Base-by-base conservation (phyloP, 2,888 invertebrate species). In the Selenia dentaria region DNA sequence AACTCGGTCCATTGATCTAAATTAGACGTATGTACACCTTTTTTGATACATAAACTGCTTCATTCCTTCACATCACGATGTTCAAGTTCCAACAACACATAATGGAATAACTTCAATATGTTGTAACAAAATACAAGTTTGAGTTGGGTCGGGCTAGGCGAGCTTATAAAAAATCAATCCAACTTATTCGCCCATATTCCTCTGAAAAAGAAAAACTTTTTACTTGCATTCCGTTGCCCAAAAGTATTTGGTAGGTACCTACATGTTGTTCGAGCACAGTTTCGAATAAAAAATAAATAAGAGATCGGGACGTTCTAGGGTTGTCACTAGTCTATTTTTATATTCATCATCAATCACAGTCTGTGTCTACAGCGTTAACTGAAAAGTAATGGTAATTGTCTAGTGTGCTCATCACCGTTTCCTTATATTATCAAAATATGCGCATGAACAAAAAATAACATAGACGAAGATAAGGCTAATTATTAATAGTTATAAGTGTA, bases 201-300 rank as follows among this genome's bases (percentile, higher is more conserved):
- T 12, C 31, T 9, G 39, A 6, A 29, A 51, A 42, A 42, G 37
- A 41, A 31, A 48, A 58, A 51, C 46, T 58, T 57, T 47, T 43
- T 37, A 32, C 55, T 48, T 43, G 44, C 39, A 44, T 42, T 52
- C 26, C 39, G 38, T 38, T 41, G 38, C 44, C 46, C 12, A 39
- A 53, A 57, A 51, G 44, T 57, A 44, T 50, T 39, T 34, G 34
- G 16, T 35, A 40, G 8, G 8, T 33, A 34, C 24, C 8, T 11
- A 44, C 5, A 40, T 38, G 29, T 41, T 44, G 35, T 16, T 16
- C 16, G 8, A 8, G 8, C 22, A 22, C 22, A 6, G 33, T 22
- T 47, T 44, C 24, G 27, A 42, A 31, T 28, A 28, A 31, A 41
- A 34, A 38, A 43, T 48, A 48, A 38, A 39, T 40, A 42, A 46